Conservation (phyloP, 1,140 invertebrate species). For the Atta cephalotes region DNA sequence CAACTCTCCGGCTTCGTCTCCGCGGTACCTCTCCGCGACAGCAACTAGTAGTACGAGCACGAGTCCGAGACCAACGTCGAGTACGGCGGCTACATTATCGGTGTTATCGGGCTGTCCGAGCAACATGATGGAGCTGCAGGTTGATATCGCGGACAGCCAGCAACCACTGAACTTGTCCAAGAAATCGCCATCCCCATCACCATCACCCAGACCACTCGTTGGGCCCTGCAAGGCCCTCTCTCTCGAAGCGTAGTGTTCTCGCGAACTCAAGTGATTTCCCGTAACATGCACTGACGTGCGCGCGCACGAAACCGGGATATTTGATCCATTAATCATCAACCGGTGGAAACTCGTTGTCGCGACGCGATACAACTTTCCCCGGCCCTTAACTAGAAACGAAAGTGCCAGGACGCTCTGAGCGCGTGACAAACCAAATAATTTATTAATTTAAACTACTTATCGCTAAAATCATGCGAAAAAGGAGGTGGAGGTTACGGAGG, state of each 20-base stretch:
- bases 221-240: constrained; percentile 86
- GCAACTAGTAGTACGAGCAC: constrained; percentile 83
- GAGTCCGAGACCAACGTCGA: constrained; percentile 83
- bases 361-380: constrained; percentile 46
- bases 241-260: constrained; percentile 87
- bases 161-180: constrained; percentile 95
- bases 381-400: constrained; percentile 64
- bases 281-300: constrained; percentile 27
- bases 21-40: constrained; percentile 81
- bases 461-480: constrained; percentile 68
- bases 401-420: constrained; percentile 86
- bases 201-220: constrained; percentile 88
- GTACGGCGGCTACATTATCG: constrained; percentile 82
- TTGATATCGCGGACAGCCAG: constrained; percentile 92
- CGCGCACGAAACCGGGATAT: constrained; percentile 9
- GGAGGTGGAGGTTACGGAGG: constrained; percentile 46
- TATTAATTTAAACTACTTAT: constrained; percentile 86
- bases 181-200: constrained; percentile 93
- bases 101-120: constrained; percentile 82
- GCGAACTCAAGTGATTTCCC: constrained; percentile 47
- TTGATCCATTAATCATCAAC: constrained; percentile 26
- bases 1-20: constrained; percentile 82
- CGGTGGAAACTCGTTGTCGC: constrained; percentile 49
- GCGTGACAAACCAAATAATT: constrained; percentile 90
- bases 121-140: constrained; percentile 91